Evolutionary conservation across 2,113 vertebrate species (phyloP).

Genomic region (Panthera tigris): DNA sequence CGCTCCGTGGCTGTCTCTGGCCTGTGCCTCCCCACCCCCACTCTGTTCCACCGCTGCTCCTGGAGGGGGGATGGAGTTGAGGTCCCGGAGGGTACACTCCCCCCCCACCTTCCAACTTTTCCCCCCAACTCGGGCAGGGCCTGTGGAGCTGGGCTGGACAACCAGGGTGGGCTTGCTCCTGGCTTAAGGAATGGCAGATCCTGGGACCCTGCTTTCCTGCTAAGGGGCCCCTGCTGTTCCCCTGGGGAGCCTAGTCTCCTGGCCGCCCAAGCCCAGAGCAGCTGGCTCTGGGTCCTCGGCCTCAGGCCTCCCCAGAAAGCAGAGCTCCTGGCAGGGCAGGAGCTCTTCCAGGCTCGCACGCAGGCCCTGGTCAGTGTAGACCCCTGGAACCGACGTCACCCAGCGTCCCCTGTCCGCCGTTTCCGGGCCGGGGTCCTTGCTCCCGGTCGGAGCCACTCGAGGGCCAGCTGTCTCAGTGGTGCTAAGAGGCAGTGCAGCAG

Average conservation of each 20-base stretch:
- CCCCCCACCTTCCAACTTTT: not conserved
- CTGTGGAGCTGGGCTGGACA: conserved; percentile 21
- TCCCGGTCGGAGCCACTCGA: not conserved
- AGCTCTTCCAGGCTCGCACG: not conserved
- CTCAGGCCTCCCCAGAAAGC: not conserved
- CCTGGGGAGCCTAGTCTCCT: not conserved
- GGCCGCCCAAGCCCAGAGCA: not conserved
- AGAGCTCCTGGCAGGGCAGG: not conserved
- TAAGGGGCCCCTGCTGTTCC: not conserved
- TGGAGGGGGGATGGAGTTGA: not conserved
- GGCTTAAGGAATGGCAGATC: fast-evolving
- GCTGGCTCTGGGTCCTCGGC: not conserved
- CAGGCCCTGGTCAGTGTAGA: not conserved
- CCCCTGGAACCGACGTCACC: not conserved
- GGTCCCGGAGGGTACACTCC: not conserved
- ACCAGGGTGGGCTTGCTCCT: not conserved
- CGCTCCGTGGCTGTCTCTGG: not conserved
- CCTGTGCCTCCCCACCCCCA: not conserved
- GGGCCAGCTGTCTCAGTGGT: not conserved
- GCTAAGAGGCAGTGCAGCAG: not conserved
- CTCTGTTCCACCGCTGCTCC: not conserved
- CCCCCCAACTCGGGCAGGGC: not conserved
- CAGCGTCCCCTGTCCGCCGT: not conserved
- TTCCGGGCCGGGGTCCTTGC: not conserved
- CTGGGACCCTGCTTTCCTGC: not conserved